phyloP scores from a whole-genome alignment of 2,113 vertebrate species.

The Glaucidium brasilianum region DNA sequence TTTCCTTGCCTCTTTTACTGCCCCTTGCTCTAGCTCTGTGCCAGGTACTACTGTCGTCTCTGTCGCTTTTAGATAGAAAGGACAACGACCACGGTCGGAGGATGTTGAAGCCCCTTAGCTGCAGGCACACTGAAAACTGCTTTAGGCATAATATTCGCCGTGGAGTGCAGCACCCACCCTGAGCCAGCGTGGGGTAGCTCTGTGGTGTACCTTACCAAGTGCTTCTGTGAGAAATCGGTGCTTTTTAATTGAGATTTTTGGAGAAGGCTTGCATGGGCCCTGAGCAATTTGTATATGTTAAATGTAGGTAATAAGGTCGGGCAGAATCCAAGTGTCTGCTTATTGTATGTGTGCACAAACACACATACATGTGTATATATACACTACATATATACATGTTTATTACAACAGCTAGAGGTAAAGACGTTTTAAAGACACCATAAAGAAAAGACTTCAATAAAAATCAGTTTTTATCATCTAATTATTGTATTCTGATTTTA shows the following conservation, averaged over 20 bases:
- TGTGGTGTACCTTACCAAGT: neutral
- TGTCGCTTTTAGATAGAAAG: neutral
- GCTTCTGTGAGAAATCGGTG: neutral
- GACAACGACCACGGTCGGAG: neutral
- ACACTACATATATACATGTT: fast-evolving
- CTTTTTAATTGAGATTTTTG: neutral
- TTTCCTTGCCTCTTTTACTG: neutral
- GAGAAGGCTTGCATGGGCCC: neutral
- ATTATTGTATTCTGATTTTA: neutral
- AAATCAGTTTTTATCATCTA: neutral
- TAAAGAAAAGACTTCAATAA: neutral
- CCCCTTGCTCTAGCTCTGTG: fast-evolving
- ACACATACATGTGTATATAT: fast-evolving
- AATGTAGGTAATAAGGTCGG: neutral
- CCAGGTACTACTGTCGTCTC: fast-evolving
- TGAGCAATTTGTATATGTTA: neutral
- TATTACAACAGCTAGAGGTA: neutral
- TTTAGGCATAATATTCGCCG: fast-evolving
- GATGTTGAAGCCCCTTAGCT: neutral
- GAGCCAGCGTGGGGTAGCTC: neutral
- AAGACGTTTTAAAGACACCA: neutral
- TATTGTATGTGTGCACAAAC: neutral
- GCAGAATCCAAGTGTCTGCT: neutral
- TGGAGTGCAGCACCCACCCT: fast-evolving
- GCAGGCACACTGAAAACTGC: neutral